phyloP scores from a whole-genome alignment of 1,140 invertebrate species.

The Fopius arisanus region DNA sequence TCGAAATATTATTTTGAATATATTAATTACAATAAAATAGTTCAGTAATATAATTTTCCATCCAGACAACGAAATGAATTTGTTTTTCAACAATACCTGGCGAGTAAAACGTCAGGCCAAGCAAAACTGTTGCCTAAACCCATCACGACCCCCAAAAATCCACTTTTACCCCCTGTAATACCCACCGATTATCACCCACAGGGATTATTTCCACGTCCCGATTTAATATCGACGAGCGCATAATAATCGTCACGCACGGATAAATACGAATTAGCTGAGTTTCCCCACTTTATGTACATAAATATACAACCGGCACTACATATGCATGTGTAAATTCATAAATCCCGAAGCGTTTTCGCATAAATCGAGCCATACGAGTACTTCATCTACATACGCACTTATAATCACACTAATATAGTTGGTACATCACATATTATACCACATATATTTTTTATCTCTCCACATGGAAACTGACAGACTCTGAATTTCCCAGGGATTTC shows the following conservation, averaged over 20 bases:
- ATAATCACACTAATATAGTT: background rate
- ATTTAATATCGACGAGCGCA: slow-evolving; percentile 39
- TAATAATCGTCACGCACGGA: slow-evolving; percentile 44
- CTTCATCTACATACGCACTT: background rate
- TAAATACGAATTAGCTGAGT: slow-evolving; percentile 48
- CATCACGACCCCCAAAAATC: background rate
- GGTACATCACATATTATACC: background rate
- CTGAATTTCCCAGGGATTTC: slow-evolving; percentile 23
- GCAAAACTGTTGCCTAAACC: background rate
- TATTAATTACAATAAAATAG: too few relatives aligned
- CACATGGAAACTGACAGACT: background rate
- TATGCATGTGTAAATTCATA: slow-evolving; percentile 31
- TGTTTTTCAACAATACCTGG: too few relatives aligned
- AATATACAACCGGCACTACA: slow-evolving; percentile 9
- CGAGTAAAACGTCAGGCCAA: too few relatives aligned
- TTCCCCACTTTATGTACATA: slow-evolving; percentile 33
- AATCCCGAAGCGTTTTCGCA: slow-evolving; percentile 21
- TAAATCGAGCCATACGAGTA: slow-evolving; percentile 20
- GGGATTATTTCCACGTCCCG: slow-evolving; percentile 25
- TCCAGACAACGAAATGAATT: too few relatives aligned
- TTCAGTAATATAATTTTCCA: too few relatives aligned
- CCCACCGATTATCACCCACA: background rate
- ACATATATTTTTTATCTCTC: slow-evolving; percentile 20
- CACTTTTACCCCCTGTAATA: background rate
- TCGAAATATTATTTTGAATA: too few relatives aligned